Evolutionary conservation across 2,797 vertebrate genomes (phyloP), one percentile per base, ranked within the genome.

Genomic region (Xenopus petersii): DNA sequence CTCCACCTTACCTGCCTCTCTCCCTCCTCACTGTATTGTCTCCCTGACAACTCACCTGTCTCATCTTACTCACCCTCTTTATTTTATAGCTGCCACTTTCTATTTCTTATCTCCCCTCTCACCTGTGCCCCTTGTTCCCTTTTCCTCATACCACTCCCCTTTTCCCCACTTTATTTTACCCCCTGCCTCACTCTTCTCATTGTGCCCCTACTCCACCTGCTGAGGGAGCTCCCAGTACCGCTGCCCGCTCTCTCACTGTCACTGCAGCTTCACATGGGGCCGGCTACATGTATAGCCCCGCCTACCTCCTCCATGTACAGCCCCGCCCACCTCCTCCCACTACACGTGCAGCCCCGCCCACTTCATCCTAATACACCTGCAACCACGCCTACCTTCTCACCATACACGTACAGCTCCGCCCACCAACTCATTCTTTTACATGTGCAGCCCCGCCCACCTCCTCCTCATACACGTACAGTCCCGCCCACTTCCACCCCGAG

Each of bases 1-100:
- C 33, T 21, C 21, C 30, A 17, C 26, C 36, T 61, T 17, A 30
- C n/a, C 70, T 7, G 26, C 58, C 9, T 0, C 10, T 58, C 71
- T 81, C 83, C 76, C 71, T 74, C 84, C 8, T 42, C 36, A 6
- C 36, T 42, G 36, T 42, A 42, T 42, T 42, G 36, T 42, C 36
- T 42, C 36, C 3, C 36, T 42, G 6, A 3, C 36, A 42, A 42
- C 36, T 42, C 36, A 42, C 36, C 36, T 42, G 6, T 42, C 4
- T 42, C 36, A 42, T 42, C 36, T 5, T 9, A 6, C 6, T 42
- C 36, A 42, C 36, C 36, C 36, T 9, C 36, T 42, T 42, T 42
- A 42, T 42, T 42, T 42, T 42, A 42, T 42, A 36, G 33, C 3
- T 36, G 33, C 33, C 33, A 36, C 6, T 6, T 6, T 6, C 33